Percentiles rank a stretch among this genome's conserved stretches.
These are phyloP conservation scores for Phalanger gymnotis DNA, from an alignment of 2,797 vertebrate genomes.

Conservation along the genomic window DNA sequence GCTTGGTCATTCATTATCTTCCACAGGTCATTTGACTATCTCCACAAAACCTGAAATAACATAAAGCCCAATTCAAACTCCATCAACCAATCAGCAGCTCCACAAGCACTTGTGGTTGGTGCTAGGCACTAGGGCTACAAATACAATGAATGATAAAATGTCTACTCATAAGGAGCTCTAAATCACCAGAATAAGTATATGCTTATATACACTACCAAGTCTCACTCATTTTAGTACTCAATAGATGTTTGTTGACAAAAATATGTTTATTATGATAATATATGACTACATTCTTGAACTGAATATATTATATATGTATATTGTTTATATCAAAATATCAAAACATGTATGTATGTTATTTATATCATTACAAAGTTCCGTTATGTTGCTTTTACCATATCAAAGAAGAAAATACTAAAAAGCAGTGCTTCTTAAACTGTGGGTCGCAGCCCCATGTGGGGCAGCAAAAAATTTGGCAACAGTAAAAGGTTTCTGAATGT, in stretches of 20 bases:
- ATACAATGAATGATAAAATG: background rate
- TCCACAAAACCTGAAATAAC: constrained; percentile 23
- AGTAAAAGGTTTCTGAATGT: too few relatives aligned
- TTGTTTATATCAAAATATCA: constrained; percentile 16
- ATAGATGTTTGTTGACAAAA: constrained; percentile 29
- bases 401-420: background rate
- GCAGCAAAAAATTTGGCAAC: too few relatives aligned
- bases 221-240: background rate
- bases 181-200: constrained; percentile 31
- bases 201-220: background rate
- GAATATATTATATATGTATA: constrained; percentile 22
- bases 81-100: background rate
- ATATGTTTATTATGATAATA: background rate
- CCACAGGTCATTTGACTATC: background rate
- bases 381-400: constrained; percentile 25
- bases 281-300: constrained; percentile 15
- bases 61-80: background rate
- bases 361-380: constrained; percentile 16
- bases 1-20: background rate
- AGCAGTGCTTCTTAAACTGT: too few relatives aligned
- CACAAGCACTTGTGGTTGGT: background rate
- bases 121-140: background rate
- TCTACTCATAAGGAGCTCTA: background rate
- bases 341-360: background rate
- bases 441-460: too few relatives aligned